Evolutionary conservation across 1,140 invertebrate species (phyloP).

Genomic region (Harlomillsia oculata): DNA sequence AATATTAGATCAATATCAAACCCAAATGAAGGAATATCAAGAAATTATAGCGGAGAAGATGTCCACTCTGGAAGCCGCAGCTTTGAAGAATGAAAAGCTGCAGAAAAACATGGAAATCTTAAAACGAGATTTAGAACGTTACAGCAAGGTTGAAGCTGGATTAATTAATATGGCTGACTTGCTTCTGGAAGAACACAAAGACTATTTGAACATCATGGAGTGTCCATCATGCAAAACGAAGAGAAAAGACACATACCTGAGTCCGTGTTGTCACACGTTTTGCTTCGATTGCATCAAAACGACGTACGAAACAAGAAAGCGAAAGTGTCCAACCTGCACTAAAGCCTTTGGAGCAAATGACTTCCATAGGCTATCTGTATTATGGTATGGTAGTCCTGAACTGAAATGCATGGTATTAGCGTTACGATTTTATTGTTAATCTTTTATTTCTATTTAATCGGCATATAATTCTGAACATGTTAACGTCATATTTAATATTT

Average conservation of each 20-base stretch:
- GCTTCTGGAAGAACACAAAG: conserved; percentile 90
- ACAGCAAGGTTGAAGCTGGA: conserved; percentile 96
- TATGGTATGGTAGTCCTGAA: too few relatives aligned
- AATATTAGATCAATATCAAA: conserved; percentile 89
- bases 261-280: conserved; percentile 99
- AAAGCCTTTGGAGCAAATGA: conserved; percentile 98
- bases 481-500: too few relatives aligned
- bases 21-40: conserved; percentile 94
- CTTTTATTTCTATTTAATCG: too few relatives aligned
- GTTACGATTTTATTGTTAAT: too few relatives aligned
- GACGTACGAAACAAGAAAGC: conserved; percentile 90
- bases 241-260: conserved; percentile 96
- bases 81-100: conserved; percentile 90
- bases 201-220: conserved; percentile 95
- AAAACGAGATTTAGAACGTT: conserved; percentile 83
- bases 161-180: conserved; percentile 93
- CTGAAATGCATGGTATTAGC: too few relatives aligned
- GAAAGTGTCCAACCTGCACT: conserved; percentile 99
- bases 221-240: conserved; percentile 99
- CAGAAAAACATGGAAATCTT: conserved; percentile 89
- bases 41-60: conserved; percentile 94
- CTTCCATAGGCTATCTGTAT: conserved; percentile 87
- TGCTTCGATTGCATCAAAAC: conserved; percentile 97
- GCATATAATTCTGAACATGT: too few relatives aligned
- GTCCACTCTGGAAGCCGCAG: conserved; percentile 85